Base-by-base conservation (phyloP, 2,888 invertebrate genomes). In the Scaptomyza caliginosa region DNA sequence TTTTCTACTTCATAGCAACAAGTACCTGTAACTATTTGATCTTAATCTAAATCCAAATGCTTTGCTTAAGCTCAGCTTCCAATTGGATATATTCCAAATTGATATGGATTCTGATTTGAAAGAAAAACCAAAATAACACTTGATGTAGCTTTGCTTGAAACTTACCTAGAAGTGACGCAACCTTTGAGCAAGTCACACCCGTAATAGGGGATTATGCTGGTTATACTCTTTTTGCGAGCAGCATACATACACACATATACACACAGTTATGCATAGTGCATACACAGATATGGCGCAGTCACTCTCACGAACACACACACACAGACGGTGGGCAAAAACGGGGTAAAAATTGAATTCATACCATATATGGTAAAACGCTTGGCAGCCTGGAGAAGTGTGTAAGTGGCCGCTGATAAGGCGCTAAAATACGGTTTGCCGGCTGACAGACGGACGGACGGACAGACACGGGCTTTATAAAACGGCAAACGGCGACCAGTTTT, bases 331-430 rank as follows among this genome's bases (percentile, higher is more conserved):
- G 48, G 59, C 45, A 45, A 28, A 45, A 74, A 75, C 67, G 62
- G 69, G 74, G 72, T 83, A 84, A 85, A 78, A 78, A 79, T 86
- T 77, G 68, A 82, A 89, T 89, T 89, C 90, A 90, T 90, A 86
- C 91, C 91, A 91, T 91, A 91, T 91, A 91, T 91, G 91, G 91
- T 91, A 89, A 91, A 91, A 89, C 85, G 88, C 85, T 86, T 78
- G 83, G 83, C 86, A 75, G 77, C 54, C 81, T 84, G 81, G 81
- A 81, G 77, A 83, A 89, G 75, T 74, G 74, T 78, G 69, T 65
- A 73, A 72, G 57, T 75, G 73, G 66, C 74, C 74, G 77, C 76
- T 87, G 87, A 80, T 89, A 89, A 88, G 89, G 88, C 88, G 89
- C 85, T 86, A 77, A 72, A 54, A 70, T 65, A 68, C 55, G 63